Percentiles rank a stretch among this genome's conserved stretches.
phyloP scores from a whole-genome alignment of 2,888 invertebrate genomes.

The Papilio demoleus region DNA sequence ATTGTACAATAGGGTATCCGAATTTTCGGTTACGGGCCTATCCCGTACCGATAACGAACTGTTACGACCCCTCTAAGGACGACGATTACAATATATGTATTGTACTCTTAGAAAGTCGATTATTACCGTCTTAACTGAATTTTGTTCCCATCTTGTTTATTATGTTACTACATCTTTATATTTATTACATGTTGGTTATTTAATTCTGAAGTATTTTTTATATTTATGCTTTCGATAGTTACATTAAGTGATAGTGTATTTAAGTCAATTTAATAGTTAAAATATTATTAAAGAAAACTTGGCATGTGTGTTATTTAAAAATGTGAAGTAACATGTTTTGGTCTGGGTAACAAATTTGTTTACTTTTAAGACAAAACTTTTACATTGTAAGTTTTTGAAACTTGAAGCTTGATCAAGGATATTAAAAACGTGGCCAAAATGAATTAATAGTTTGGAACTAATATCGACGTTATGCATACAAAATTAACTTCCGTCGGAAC shows the following conservation, averaged over 20 bases:
- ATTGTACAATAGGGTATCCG: slow-evolving; percentile 31
- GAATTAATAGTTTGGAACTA: slow-evolving; percentile 37
- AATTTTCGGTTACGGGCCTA: slow-evolving; percentile 36
- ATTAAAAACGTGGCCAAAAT: slow-evolving; percentile 40
- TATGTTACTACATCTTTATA: not conserved
- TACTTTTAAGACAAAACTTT: not conserved
- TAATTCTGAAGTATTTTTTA: no score
- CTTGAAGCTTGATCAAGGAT: slow-evolving; percentile 12
- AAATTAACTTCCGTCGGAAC: slow-evolving; percentile 30
- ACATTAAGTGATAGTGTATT: no score
- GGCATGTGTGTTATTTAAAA: no score
- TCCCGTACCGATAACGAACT: slow-evolving; percentile 29
- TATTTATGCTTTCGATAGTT: no score
- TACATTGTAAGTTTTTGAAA: not conserved
- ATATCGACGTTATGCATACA: slow-evolving; percentile 41
- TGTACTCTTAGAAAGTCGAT: slow-evolving; percentile 13
- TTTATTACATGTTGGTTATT: not conserved
- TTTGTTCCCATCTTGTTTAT: not conserved
- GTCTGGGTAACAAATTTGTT: not conserved
- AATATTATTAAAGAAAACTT: no score
- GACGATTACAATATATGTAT: not conserved
- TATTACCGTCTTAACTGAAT: slow-evolving; percentile 20
- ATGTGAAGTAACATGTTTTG: not conserved
- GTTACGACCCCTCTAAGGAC: slow-evolving; percentile 14
- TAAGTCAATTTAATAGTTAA: no score